Conservation (phyloP, 2,797 vertebrate genomes). For the Mormyrus hasselquistii region DNA sequence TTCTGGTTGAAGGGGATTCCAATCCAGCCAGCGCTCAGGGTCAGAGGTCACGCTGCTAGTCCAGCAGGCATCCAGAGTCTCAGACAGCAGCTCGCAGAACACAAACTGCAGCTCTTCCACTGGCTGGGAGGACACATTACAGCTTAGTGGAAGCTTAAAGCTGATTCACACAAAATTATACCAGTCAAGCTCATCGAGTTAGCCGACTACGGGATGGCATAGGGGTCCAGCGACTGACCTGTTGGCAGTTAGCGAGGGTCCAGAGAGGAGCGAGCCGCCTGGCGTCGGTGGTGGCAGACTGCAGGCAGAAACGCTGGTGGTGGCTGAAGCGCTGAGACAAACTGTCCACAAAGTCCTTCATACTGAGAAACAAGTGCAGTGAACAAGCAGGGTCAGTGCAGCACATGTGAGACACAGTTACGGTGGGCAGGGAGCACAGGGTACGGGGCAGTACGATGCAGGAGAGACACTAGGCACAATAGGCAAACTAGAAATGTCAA, state of each 20-base stretch:
- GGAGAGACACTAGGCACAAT: not conserved
- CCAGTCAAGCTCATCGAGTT: no score
- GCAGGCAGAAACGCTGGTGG: conserved; percentile 78
- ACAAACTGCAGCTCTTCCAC: conserved; percentile 69
- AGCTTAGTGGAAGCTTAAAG: not conserved
- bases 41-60: conserved; percentile 74
- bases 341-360: conserved; percentile 49
- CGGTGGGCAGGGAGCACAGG: not conserved
- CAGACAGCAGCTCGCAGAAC: conserved; percentile 77
- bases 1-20: conserved; percentile 59
- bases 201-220: not conserved
- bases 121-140: conserved; percentile 46
- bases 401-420: not conserved
- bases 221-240: conserved; percentile 57
- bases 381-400: not conserved
- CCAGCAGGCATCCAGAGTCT: conserved; percentile 75
- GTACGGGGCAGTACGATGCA: not conserved
- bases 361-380: conserved; percentile 50
- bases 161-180: not conserved
- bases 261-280: conserved; percentile 76
- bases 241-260: conserved; percentile 69
- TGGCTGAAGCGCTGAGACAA: conserved; percentile 63
- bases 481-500: not conserved
- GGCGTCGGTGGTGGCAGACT: conserved; percentile 73
- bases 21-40: conserved; percentile 82